Evolutionary conservation across 2,888 invertebrate species (phyloP).

Genomic region (Cheiracanthium punctorium): DNA sequence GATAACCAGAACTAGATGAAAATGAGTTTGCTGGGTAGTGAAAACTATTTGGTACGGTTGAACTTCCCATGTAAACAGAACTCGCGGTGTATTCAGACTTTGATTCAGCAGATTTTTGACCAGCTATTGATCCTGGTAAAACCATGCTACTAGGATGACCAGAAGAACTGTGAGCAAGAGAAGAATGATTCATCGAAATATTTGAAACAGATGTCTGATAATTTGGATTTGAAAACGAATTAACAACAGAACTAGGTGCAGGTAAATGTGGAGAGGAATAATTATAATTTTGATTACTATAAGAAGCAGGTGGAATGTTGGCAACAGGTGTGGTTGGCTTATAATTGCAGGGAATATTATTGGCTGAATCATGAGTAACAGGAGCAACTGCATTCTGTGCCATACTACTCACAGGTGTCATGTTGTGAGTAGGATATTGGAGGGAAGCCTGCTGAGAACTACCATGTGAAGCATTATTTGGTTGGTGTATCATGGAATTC

Average conservation of each 20-base stretch:
- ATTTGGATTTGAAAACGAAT: not conserved
- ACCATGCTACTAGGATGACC: not conserved
- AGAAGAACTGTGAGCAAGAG: not conserved
- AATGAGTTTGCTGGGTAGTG: not conserved
- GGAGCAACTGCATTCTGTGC: not conserved
- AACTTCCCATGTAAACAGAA: not conserved
- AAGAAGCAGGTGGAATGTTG: not conserved
- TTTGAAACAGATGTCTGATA: slow-evolving; percentile 44
- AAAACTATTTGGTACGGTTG: not conserved
- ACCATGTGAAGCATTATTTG: not conserved
- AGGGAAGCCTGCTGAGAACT: not conserved
- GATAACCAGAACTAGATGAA: too few relatives aligned
- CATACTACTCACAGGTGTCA: not conserved
- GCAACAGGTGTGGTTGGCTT: not conserved
- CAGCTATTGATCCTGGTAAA: not conserved
- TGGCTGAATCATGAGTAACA: not conserved
- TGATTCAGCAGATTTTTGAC: not conserved
- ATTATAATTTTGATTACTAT: not conserved
- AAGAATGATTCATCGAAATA: not conserved
- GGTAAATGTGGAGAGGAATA: not conserved
- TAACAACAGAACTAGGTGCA: not conserved
- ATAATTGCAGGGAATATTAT: not conserved
- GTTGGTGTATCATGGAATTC: not conserved
- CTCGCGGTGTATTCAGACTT: not conserved
- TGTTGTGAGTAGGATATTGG: not conserved